phyloP scores from a whole-genome alignment of 2,888 invertebrate species.

The Chymomyza caudatula region DNA sequence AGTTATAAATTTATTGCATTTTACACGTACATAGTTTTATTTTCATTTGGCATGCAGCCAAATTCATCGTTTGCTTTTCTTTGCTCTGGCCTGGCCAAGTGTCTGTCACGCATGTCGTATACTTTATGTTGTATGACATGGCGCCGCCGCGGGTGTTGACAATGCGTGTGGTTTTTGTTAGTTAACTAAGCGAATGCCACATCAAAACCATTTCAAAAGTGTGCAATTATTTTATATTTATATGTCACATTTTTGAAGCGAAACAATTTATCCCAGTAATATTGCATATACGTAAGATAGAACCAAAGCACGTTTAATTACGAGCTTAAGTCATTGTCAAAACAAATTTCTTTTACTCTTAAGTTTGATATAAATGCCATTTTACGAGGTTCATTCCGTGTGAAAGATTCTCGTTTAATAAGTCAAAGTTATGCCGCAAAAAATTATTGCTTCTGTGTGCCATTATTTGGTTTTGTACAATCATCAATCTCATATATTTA shows the following conservation, averaged over 20 bases:
- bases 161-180: neutral
- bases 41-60: slow-evolving; percentile 41
- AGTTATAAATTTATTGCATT: slow-evolving; percentile 39
- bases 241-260: neutral
- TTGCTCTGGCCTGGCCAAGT: slow-evolving; percentile 24
- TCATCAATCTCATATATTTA: too few species aligned
- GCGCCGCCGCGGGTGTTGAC: slow-evolving; percentile 23
- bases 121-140: neutral
- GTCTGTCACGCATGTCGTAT: slow-evolving; percentile 11
- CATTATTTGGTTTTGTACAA: too few species aligned
- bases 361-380: too few species aligned
- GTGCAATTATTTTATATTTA: neutral
- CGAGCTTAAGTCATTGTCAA: too few species aligned
- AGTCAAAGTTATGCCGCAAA: too few species aligned
- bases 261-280: too few species aligned
- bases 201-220: neutral
- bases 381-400: too few species aligned
- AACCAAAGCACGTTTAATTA: too few species aligned
- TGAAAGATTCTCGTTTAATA: too few species aligned
- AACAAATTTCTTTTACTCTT: too few species aligned
- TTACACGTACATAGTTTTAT: slow-evolving; percentile 35
- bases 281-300: too few species aligned
- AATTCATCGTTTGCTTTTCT: neutral
- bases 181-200: neutral
- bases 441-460: too few species aligned